Base-by-base conservation (phyloP, 2,797 vertebrate species). In the Babyrousa celebensis region DNA sequence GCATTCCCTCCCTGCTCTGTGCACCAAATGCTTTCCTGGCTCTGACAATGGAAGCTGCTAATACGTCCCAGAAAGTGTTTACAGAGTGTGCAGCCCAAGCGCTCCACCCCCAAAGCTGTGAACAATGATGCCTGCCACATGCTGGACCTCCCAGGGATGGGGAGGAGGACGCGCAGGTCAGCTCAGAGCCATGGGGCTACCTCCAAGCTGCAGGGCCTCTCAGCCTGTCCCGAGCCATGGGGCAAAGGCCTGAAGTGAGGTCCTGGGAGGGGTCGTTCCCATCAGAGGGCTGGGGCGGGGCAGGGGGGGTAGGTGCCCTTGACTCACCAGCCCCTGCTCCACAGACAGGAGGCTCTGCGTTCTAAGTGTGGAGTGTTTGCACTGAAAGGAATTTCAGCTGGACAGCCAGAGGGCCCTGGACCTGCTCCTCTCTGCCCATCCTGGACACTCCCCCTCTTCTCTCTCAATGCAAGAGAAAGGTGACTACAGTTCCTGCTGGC, bases 51-150 rank as follows among this genome's bases (percentile, higher is more conserved):
- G 91, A 82, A 89, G 79, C 58, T 65, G 89, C 82, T 90, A 84
- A 92, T 79, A 60, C 70, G 84, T 77, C 94, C 95, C 95, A 97
- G 96, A 92, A 85, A 91, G 40, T 63, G 92, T 93, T 95, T 93
- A 82, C 85, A 83, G 92, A 58, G 72, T 20, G 6, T 25, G 75
- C 78, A 65, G 60, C 21, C 11, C 67, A 23, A 48, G 68, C 6
- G 40, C 63, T 43, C 89, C 6, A 0, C 91, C 94, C 84, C 83
- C n/a, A 56, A 17, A 74, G 74, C 75, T 63, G 15, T 89, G 78
- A 68, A 77, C 52, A 21, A 29, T 20, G 68, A 78, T 68, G 72
- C 21, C 36, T 68, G 94, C 74, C 89, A 91, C 70, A 80, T 54
- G 74, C 85, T 3, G 18, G 94, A 74, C 91, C 80, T 94, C 91